Evolutionary conservation across 2,888 invertebrate genomes (phyloP), one percentile per base, ranked within the genome.

Genomic region (Pachycephus smyrnensis): DNA sequence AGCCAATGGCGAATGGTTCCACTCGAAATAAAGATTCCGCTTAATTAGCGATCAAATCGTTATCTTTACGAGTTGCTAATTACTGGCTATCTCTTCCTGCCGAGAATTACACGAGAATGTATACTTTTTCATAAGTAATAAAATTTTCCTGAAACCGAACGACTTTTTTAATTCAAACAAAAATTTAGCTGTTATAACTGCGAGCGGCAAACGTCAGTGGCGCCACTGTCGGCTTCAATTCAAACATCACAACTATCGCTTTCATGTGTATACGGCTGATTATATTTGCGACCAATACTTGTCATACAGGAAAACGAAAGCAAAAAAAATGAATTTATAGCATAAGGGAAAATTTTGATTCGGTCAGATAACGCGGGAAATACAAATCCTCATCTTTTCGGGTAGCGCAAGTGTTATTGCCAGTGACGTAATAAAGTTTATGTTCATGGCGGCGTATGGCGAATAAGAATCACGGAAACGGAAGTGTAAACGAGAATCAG

Each of bases 31-130:
- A 77, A 74, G 74, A 77, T 69, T 68, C 68, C 3, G 69, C 15
- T 73, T 77, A 77, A 77, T 77, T 74, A 74, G 77, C 69, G 37
- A 77, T 77, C 37, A 77, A 68, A 77, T 74, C 37, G 74, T 77
- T 77, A 77, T 77, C 73, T 77, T 77, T 77, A 77, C 73, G 74
- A 77, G 77, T 33, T 32, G 68, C 77, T 77, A 77, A 77, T 77
- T 77, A 74, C 77, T 74, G 31, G 31, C 68, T 55, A 55, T 55
- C 55, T 35, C 35, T 9, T 23, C 23, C 55, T 23, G 9, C 55
- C 23, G 55, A 23, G 9, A 55, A 23, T 55, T 55, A 55, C 55
- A 55, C 1, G 55, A 23, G 55, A 55, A 23, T 55, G 55, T 55
- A 55, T 55, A 55, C 55, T 55, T 55, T 55, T 55, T 55, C 23